phyloP scores from a whole-genome alignment of 2,797 vertebrate genomes.

The Malurus splendens region DNA sequence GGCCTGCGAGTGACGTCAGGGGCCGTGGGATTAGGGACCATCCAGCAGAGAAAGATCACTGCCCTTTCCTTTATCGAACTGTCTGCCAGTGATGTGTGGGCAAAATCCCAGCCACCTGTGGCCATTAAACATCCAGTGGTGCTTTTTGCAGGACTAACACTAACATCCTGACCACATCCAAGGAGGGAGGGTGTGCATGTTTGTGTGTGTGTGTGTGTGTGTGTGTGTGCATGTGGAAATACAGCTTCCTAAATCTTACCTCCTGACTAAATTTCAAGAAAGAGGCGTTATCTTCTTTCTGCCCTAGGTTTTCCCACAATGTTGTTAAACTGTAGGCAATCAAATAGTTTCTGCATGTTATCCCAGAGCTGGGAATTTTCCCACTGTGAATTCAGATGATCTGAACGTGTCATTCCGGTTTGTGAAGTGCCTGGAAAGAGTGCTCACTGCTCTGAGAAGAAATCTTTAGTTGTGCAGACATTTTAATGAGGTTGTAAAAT shows the following conservation, averaged over 20 bases:
- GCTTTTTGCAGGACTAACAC: neutral
- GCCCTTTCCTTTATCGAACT: conserved; percentile 25
- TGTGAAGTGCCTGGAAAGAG: neutral
- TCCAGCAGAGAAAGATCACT: conserved; percentile 4
- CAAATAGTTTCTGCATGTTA: neutral
- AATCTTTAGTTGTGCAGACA: neutral
- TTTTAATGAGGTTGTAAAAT: conserved; percentile 3
- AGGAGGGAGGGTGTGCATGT: accelerated
- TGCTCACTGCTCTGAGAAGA: neutral
- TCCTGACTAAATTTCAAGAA: neutral
- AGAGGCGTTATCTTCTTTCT: neutral
- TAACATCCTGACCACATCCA: neutral
- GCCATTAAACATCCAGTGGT: neutral
- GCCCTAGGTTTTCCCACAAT: neutral
- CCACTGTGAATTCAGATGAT: neutral
- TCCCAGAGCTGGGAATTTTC: neutral
- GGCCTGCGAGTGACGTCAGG: conserved; percentile 1
- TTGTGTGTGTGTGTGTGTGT: no score
- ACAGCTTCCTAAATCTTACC: neutral
- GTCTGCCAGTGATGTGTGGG: neutral
- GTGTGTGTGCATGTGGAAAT: neutral
- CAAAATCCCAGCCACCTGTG: neutral
- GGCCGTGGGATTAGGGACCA: neutral
- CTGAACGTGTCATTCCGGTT: neutral
- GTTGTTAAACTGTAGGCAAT: neutral